Base-by-base conservation (phyloP, 2,888 invertebrate species). In the Baronia brevicornis region DNA sequence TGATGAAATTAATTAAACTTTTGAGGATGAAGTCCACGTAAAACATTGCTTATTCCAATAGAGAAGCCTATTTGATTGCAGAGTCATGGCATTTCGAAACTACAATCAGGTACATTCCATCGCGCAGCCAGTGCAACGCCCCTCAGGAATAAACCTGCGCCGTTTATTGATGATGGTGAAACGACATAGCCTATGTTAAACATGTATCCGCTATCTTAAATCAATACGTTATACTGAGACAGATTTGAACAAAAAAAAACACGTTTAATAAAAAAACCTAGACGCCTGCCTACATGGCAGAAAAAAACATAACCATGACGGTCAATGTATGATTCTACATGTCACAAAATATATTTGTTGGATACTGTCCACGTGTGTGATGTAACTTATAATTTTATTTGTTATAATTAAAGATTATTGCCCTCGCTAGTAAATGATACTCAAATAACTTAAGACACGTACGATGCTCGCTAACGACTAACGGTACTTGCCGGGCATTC, bases 81-180 rank as follows among this genome's bases (percentile, higher is more conserved):
- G 56, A 73, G 72, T 66, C 72, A 69, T 59, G 70, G 66, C 55
- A 69, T 84, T 82, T 80, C 77, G 79, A 74, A 79, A 82, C 71
- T 62, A 64, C 73, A 69, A 70, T 70, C 77, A 69, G 69, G 65
- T 66, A 48, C 80, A 80, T 84, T 79, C 84, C 80, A 63, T 54
- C 52, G 68, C 59, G 57, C 51, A n/a, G 57, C 51, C 47, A 47
- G 77, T 73, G 73, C 80, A 79, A 73, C 66, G 79, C 67, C 78
- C 79, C 62, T 54, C 51, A 34, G 59, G 59, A 56, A 70, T 60
- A 65, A 70, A 65, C 64, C 67, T 66, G 67, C 54, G 49, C 54
- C 50, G 66, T 53, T 53, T 69, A 63, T 61, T 65, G 62, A 72
- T 68, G 53, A 59, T 3, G 4, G 4, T 51, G 32, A 23, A 15